These are phyloP conservation scores for Parochlus steinenii DNA, from an alignment of 2,888 invertebrate genomes.

Conservation along the genomic window DNA sequence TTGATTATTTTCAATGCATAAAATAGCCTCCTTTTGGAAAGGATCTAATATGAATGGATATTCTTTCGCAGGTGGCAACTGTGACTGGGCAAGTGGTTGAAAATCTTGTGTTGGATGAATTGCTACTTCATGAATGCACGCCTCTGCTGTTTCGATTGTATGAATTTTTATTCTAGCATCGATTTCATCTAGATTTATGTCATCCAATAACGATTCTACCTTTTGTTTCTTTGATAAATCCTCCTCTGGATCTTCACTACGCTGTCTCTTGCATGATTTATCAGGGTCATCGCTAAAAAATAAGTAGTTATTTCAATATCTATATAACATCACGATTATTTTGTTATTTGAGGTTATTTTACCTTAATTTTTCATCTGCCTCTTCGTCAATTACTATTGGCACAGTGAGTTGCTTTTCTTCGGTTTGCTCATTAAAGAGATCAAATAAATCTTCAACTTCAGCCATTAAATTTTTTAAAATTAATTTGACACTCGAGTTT, in stretches of 20 bases:
- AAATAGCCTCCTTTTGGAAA: constrained; percentile 92
- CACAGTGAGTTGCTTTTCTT: constrained; percentile 14
- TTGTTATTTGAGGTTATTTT: constrained; percentile 5
- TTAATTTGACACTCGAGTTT: no score
- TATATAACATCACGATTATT: not conserved
- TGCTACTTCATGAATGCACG: constrained; percentile 93
- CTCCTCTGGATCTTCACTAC: constrained; percentile 15
- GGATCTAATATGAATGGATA: constrained; percentile 93
- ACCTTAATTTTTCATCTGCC: constrained; percentile 2
- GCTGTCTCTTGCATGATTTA: constrained; percentile 14
- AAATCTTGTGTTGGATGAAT: constrained; percentile 78
- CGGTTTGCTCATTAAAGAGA: constrained; percentile 24
- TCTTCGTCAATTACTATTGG: constrained; percentile 14
- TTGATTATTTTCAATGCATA: constrained; percentile 94
- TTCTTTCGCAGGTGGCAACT: constrained; percentile 66
- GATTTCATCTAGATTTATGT: constrained; percentile 44
- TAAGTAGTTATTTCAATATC: not conserved
- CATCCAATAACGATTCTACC: constrained; percentile 24
- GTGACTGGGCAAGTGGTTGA: constrained; percentile 37
- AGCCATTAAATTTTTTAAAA: constrained; percentile 17
- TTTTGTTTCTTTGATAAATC: constrained; percentile 17
- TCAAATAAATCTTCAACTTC: constrained; percentile 29
- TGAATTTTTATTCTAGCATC: constrained; percentile 73
- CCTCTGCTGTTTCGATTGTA: constrained; percentile 75
- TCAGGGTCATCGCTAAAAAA: constrained; percentile 1